Conservation (phyloP, 2,113 vertebrate species). For the Apeltes quadracus region DNA sequence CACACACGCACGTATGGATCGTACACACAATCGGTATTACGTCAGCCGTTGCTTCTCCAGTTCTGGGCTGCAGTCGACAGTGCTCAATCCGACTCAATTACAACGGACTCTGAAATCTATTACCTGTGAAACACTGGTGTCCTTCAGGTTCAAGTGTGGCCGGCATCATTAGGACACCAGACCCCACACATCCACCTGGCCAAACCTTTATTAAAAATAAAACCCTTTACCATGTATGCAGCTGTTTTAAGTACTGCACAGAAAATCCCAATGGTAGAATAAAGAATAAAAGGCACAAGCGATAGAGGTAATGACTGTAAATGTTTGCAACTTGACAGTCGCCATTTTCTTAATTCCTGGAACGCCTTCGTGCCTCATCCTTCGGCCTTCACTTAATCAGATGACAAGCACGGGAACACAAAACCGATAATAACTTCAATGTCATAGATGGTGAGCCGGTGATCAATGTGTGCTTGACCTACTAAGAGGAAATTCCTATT, state of each 20-base stretch:
- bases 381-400: neutral
- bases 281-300: no score
- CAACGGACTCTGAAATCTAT: constrained; percentile 37
- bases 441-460: constrained; percentile 12
- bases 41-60: constrained; percentile 19
- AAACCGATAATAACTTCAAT: constrained; percentile 13
- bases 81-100: constrained; percentile 47
- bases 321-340: neutral
- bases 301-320: neutral
- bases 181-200: constrained; percentile 28
- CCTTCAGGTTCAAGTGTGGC: constrained; percentile 38
- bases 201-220: neutral
- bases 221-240: neutral
- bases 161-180: constrained; percentile 43
- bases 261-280: no score
- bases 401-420: neutral
- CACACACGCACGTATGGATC: constrained; percentile 10
- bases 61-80: constrained; percentile 19
- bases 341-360: neutral
- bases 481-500: constrained; percentile 26
- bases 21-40: neutral
- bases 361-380: neutral
- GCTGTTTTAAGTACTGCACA: neutral
- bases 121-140: constrained; percentile 38
- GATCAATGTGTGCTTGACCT: constrained; percentile 40